Conservation (phyloP, 2,797 vertebrate genomes). For the Fistularia commersonii region DNA sequence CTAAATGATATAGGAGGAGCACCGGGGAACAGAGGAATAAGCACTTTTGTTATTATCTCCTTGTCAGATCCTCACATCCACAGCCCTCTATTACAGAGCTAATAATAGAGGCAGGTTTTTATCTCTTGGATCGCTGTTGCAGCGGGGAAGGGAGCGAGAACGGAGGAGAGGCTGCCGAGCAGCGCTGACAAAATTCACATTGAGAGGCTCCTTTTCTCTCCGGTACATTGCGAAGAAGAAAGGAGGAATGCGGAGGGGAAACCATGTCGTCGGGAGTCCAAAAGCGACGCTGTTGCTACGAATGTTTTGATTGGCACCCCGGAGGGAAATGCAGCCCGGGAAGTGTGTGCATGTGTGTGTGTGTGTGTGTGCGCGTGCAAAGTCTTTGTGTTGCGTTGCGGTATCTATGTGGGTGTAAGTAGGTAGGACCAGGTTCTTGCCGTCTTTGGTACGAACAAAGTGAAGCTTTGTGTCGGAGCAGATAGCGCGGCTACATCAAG, state of each 20-base stretch:
- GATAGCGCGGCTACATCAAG: conserved; percentile 33
- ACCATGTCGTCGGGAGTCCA: conserved; percentile 24
- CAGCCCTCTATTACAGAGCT: conserved; percentile 59
- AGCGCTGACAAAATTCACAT: conserved; percentile 48
- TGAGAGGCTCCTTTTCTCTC: conserved; percentile 15
- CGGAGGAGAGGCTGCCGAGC: conserved; percentile 36
- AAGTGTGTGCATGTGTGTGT: conserved; percentile 14
- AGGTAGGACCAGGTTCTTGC: conserved; percentile 20
- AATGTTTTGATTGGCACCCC: conserved; percentile 43
- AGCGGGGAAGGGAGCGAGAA: conserved; percentile 30
- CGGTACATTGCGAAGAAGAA: conserved; percentile 29
- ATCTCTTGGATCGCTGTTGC: conserved; percentile 46
- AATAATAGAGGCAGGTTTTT: conserved; percentile 63
- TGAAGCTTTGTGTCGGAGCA: conserved; percentile 29
- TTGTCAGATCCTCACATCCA: conserved; percentile 61
- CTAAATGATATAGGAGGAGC: conserved; percentile 63
- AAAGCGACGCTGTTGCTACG: conserved; percentile 25
- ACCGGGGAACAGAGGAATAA: conserved; percentile 56
- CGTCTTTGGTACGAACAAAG: conserved; percentile 27
- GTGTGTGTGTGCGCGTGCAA: neutral
- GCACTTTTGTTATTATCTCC: conserved; percentile 69
- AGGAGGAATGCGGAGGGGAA: conserved; percentile 10
- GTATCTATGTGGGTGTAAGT: conserved; percentile 29
- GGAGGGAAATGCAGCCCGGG: conserved; percentile 16
- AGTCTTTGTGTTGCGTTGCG: conserved; percentile 22